A percentile compares a stretch with the other conserved stretches of the same genome.
Conservation (phyloP, 1,140 invertebrate species). For the Periplaneta americana region DNA sequence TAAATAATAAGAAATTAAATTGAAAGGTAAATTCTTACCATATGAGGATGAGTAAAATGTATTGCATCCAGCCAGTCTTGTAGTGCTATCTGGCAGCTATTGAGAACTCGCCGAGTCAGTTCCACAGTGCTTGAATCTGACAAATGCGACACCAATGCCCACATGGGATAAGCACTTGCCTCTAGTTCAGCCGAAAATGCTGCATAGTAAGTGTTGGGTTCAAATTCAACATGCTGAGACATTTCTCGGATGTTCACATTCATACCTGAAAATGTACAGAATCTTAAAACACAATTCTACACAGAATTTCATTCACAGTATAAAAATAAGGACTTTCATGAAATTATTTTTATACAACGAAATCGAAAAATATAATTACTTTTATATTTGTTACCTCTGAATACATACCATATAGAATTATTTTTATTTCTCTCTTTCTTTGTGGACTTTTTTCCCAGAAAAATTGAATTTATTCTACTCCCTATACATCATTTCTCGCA, state of each 20-base stretch:
- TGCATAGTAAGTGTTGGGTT: constrained; percentile 94
- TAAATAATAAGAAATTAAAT: not conserved
- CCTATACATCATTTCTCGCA: too few species aligned
- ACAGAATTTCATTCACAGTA: too few species aligned
- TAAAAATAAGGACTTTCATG: too few species aligned
- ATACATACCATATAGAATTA: too few species aligned
- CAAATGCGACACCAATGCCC: constrained; percentile 87
- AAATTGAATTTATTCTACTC: too few species aligned
- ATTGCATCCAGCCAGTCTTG: constrained; percentile 84
- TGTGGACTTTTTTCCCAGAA: too few species aligned
- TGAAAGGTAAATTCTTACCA: constrained; percentile 42
- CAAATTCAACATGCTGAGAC: constrained; percentile 91
- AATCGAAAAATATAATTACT: too few species aligned
- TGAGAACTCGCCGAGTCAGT: constrained; percentile 67
- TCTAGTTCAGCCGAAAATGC: constrained; percentile 95
- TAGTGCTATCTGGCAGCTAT: constrained; percentile 66
- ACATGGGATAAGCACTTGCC: constrained; percentile 94
- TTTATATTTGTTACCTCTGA: too few species aligned
- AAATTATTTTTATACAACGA: too few species aligned
- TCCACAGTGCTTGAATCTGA: constrained; percentile 62
- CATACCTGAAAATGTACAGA: constrained; percentile 61
- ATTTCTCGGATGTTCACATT: constrained; percentile 90
- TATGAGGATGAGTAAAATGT: constrained; percentile 60
- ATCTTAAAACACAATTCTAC: constrained; percentile 1
- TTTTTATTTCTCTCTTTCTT: too few species aligned